These are phyloP conservation scores for Luffia ferchaultella DNA, from an alignment of 2,888 invertebrate species.

Conservation along the genomic window DNA sequence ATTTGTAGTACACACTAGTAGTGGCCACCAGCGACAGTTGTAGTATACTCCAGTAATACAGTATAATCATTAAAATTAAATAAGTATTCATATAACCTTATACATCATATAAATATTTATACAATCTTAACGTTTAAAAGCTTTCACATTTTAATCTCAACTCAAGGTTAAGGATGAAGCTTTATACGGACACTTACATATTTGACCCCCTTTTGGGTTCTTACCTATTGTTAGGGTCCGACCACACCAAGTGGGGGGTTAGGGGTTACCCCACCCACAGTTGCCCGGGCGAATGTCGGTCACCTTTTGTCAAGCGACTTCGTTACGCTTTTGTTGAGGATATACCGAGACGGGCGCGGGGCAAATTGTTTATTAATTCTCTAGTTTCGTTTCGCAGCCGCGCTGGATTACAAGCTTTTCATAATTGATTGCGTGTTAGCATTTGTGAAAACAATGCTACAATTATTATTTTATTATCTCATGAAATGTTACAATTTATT, in stretches of 20 bases:
- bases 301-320: conserved; percentile 7
- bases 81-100: no score
- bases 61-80: no score
- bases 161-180: neutral
- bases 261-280: neutral
- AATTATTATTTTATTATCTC: no score
- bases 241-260: neutral
- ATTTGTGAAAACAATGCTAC: no score
- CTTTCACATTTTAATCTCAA: neutral
- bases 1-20: no score
- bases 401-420: no score
- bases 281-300: conserved; percentile 2
- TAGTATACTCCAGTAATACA: no score
- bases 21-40: no score
- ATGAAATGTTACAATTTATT: no score
- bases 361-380: neutral
- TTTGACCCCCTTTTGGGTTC: neutral
- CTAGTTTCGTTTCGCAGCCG: no score
- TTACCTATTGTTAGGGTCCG: neutral
- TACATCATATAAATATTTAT: neutral
- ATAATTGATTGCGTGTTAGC: no score
- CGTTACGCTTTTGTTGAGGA: conserved; percentile 7
- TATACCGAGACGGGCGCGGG: neutral
- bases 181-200: neutral
- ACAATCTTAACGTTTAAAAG: neutral